Conservation (phyloP, 2,888 invertebrate genomes). For the Rutpela maculata region DNA sequence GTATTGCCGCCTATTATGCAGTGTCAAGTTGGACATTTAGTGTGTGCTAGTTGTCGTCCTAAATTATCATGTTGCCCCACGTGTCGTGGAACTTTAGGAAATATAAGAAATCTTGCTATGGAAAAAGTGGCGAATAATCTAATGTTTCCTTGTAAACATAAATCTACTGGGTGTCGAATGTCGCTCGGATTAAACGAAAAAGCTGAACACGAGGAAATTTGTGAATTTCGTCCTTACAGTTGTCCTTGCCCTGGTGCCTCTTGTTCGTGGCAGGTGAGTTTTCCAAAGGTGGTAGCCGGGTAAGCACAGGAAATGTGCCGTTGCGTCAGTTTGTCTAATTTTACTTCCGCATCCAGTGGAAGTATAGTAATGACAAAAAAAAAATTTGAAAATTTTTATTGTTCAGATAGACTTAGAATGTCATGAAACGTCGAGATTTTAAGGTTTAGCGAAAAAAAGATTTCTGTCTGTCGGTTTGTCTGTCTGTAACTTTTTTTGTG, state of each 20-base stretch:
- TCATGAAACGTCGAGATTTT: no score
- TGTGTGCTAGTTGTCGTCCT: slow-evolving; percentile 97
- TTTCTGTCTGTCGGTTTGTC: no score
- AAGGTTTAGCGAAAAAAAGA: no score
- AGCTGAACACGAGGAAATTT: slow-evolving; percentile 98
- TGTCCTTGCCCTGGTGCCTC: slow-evolving; percentile 99
- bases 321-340: no score
- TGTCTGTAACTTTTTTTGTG: no score
- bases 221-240: slow-evolving; percentile 98
- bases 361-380: no score
- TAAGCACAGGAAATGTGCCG: no score
- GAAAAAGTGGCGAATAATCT: slow-evolving; percentile 98
- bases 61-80: slow-evolving; percentile 98
- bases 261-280: slow-evolving; percentile 93
- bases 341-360: no score
- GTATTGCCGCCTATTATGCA: slow-evolving; percentile 99
- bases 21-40: slow-evolving; percentile 98
- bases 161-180: slow-evolving; percentile 94
- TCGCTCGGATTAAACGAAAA: slow-evolving; percentile 98
- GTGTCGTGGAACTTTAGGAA: slow-evolving; percentile 95
- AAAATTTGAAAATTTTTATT: no score
- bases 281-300: no score
- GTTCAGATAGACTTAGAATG: no score
- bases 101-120: slow-evolving; percentile 99
- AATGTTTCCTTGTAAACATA: slow-evolving; percentile 99